These are phyloP conservation scores for Hypocryptadius cinnamomeus DNA, from an alignment of 2,113 vertebrate genomes.

Conservation along the genomic window DNA sequence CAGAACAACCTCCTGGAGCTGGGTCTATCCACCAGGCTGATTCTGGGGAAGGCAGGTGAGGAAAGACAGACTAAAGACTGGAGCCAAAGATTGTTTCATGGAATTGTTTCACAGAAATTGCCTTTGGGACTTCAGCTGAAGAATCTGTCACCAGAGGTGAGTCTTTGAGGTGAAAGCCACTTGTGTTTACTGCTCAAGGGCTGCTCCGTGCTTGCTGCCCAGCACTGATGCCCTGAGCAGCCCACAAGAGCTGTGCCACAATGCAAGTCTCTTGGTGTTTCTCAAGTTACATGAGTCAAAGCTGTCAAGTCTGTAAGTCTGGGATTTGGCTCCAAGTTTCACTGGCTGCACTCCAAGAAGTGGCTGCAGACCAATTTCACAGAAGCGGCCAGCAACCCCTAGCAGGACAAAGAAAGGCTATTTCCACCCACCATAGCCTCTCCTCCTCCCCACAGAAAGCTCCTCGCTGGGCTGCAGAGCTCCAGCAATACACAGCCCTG, in stretches of 20 bases:
- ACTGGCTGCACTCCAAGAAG: not conserved
- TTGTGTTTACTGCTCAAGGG: not conserved
- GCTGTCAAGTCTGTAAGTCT: not conserved
- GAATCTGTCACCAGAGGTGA: not conserved
- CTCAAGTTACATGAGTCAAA: not conserved
- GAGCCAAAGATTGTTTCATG: fast-evolving
- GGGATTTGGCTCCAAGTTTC: not conserved
- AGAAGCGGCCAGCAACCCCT: not conserved
- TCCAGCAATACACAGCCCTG: not conserved
- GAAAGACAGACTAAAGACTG: not conserved
- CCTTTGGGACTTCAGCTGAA: not conserved
- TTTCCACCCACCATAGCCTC: not conserved
- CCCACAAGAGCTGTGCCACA: not conserved
- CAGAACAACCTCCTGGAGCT: not conserved
- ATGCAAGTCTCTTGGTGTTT: not conserved
- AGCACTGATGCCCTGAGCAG: not conserved
- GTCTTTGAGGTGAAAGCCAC: not conserved
- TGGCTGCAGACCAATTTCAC: not conserved
- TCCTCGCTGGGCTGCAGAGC: not conserved
- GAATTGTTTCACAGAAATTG: not conserved
- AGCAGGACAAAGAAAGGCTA: not conserved
- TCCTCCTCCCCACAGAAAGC: not conserved
- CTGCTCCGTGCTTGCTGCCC: not conserved
- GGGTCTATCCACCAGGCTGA: not conserved
- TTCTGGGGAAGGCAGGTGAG: not conserved